These are phyloP conservation scores for Enteromius argenteus DNA, from an alignment of 2,797 vertebrate genomes.

Conservation along the genomic window DNA sequence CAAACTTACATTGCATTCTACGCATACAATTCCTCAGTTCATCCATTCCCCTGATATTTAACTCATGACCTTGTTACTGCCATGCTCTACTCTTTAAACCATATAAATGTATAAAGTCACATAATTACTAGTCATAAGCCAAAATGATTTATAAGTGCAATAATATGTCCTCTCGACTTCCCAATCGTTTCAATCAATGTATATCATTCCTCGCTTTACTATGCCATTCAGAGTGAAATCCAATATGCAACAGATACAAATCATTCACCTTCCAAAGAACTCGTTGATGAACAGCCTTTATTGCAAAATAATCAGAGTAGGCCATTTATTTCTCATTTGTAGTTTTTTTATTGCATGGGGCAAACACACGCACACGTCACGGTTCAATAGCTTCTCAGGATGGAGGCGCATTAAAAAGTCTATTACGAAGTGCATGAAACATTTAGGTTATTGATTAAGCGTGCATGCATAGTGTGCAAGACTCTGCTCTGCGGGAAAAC, in stretches of 20 bases:
- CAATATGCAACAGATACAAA: conserved; percentile 15
- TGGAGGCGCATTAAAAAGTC: conserved; percentile 61
- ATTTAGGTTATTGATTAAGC: conserved; percentile 61
- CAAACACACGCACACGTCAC: conserved; percentile 56
- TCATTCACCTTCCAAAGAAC: conserved; percentile 30
- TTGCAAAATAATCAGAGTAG: conserved; percentile 31
- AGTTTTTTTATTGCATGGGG: conserved; percentile 39
- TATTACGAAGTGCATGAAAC: conserved; percentile 55
- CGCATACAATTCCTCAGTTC: not conserved
- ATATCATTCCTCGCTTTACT: not conserved
- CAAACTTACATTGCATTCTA: not conserved
- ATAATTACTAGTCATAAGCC: not conserved
- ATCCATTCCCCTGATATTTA: not conserved
- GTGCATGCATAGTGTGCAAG: conserved; percentile 47
- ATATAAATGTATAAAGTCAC: not conserved
- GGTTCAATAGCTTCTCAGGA: conserved; percentile 61
- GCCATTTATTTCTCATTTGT: conserved; percentile 43
- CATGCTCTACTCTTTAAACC: not conserved
- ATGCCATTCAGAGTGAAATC: conserved; percentile 46
- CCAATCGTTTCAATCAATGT: not conserved
- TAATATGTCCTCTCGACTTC: conserved; percentile 2
- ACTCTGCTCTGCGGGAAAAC: conserved; percentile 47
- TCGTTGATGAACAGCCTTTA: conserved; percentile 16
- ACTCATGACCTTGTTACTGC: not conserved
- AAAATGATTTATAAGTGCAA: not conserved